Conservation (phyloP, 2,113 vertebrate genomes). For the Nycticryphes semicollaris region DNA sequence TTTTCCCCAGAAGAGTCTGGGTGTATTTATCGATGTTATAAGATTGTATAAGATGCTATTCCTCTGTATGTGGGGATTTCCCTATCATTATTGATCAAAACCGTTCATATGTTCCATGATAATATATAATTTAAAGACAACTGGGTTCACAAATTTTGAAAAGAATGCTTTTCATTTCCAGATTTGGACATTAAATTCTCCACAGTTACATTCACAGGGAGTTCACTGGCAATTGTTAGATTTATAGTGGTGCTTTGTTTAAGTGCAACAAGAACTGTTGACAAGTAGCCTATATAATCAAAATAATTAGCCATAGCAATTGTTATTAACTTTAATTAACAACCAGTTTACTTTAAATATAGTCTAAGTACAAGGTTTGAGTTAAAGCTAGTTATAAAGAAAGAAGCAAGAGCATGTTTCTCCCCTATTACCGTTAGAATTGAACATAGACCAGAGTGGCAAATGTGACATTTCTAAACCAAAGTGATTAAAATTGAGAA, state of each 20-base stretch:
- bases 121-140: not conserved
- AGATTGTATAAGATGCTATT: not conserved
- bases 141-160: not conserved
- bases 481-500: not conserved
- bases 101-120: not conserved
- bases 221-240: not conserved
- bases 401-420: not conserved
- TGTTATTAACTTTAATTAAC: slow-evolving; percentile 2
- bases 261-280: not conserved
- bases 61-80: not conserved
- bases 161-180: not conserved
- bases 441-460: not conserved
- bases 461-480: not conserved
- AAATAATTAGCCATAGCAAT: not conserved
- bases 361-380: not conserved
- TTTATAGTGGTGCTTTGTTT: not conserved
- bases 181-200: not conserved
- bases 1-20: not conserved
- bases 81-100: not conserved
- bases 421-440: not conserved
- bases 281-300: slow-evolving; percentile 1
- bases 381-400: not conserved
- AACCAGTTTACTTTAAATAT: not conserved
- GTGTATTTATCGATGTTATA: not conserved
- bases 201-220: not conserved